Percentiles rank a stretch among this genome's conserved stretches.
Conservation (phyloP, 2,888 invertebrate genomes). For the Pachliopta kotzebuea region DNA sequence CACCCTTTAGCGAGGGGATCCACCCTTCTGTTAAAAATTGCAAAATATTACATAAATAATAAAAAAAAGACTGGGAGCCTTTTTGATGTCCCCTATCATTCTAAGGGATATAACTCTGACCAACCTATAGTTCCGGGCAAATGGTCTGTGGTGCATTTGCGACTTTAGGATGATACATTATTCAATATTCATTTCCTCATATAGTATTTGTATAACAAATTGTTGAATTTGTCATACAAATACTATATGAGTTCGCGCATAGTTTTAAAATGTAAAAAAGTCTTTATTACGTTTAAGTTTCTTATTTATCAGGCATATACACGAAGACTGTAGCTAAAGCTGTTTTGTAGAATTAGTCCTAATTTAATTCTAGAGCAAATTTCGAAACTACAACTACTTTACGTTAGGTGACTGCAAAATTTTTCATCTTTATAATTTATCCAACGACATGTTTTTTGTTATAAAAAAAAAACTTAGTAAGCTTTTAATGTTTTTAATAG, state of each 20-base stretch:
- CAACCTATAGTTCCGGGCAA: conserved; percentile 70
- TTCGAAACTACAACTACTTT: too few relatives aligned
- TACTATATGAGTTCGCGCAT: neutral
- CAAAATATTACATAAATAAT: conserved; percentile 79
- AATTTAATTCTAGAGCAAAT: too few relatives aligned
- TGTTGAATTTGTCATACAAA: too few relatives aligned
- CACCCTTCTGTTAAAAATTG: conserved; percentile 78
- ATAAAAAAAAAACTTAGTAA: neutral
- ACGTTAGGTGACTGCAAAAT: too few relatives aligned
- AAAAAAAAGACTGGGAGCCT: conserved; percentile 59
- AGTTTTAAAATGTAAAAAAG: too few relatives aligned
- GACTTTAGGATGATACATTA: conserved; percentile 64
- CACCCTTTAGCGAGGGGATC: conserved; percentile 76
- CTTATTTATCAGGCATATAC: too few relatives aligned
- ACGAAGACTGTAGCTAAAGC: too few relatives aligned
- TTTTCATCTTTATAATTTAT: too few relatives aligned
- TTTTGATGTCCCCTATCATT: conserved; percentile 43
- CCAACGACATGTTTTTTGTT: too few relatives aligned
- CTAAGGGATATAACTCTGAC: conserved; percentile 63
- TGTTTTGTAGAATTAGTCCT: too few relatives aligned
- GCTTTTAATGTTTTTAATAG: neutral
- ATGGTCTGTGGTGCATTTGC: conserved; percentile 68
- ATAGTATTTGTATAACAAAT: conserved; percentile 2
- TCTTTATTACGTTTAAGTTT: too few relatives aligned
- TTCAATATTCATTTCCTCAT: conserved; percentile 44